Conservation (phyloP, 1,140 invertebrate genomes). For the Pogonus chalceus region DNA sequence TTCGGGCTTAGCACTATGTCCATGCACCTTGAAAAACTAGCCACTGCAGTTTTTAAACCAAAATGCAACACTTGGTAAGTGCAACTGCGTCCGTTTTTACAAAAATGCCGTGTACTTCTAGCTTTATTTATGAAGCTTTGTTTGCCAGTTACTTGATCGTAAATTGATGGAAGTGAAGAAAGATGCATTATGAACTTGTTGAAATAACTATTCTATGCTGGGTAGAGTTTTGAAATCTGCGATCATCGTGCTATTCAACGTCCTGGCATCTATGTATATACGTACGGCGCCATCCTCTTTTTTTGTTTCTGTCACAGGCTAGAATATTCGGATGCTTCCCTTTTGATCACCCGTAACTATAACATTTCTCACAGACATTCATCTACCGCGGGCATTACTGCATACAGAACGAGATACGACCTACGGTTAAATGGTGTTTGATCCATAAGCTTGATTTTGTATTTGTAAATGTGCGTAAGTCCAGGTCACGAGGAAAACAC, state of each 20-base stretch:
- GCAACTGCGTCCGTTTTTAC: conserved; percentile 24
- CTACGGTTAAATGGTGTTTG: conserved; percentile 11
- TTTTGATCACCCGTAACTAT: conserved; percentile 19
- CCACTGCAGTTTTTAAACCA: conserved; percentile 29
- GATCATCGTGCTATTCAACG: conserved; percentile 26
- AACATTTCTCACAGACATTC: conserved; percentile 19
- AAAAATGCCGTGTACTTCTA: conserved; percentile 28
- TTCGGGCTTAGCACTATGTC: too few relatives aligned
- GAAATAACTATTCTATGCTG: conserved; percentile 23
- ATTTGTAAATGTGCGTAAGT: too few relatives aligned
- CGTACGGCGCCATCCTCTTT: conserved; percentile 25
- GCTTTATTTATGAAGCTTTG: conserved; percentile 20
- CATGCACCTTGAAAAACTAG: conserved; percentile 29
- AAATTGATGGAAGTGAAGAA: conserved; percentile 28
- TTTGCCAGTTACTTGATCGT: conserved; percentile 31
- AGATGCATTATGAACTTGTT: conserved; percentile 19
- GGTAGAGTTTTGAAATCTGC: conserved; percentile 23
- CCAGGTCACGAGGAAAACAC: too few relatives aligned
- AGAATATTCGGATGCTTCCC: conserved; percentile 25
- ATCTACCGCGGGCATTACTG: conserved; percentile 13
- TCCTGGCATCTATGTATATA: conserved; percentile 28
- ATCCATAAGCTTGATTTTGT: too few relatives aligned
- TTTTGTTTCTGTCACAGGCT: conserved; percentile 26
- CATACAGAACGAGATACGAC: conserved; percentile 20
- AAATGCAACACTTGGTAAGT: conserved; percentile 29